phyloP scores from a whole-genome alignment of 2,888 invertebrate species.

The Scelioninae gen. 1 region DNA sequence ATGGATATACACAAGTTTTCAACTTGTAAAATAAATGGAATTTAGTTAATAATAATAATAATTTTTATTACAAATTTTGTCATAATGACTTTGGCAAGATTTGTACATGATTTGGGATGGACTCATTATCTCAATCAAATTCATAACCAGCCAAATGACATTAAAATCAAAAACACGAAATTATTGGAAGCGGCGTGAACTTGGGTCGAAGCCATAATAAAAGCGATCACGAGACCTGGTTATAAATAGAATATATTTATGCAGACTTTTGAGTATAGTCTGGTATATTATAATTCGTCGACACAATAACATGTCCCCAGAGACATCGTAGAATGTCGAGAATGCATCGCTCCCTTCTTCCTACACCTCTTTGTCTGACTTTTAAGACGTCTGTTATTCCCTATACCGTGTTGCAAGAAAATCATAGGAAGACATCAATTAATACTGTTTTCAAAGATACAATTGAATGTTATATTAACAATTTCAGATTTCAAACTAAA shows the following conservation, averaged over 20 bases:
- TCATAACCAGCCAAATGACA: conserved; percentile 15
- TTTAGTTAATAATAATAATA: too few species aligned
- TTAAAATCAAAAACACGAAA: conserved; percentile 18
- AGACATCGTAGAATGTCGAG: conserved; percentile 7
- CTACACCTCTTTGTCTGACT: not conserved
- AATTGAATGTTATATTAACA: too few species aligned
- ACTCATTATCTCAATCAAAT: not conserved
- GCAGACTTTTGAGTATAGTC: conserved; percentile 10
- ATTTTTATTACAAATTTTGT: too few species aligned
- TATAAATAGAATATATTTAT: conserved; percentile 47
- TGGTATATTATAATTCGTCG: conserved; percentile 26
- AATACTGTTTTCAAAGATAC: not conserved
- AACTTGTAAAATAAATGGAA: too few species aligned
- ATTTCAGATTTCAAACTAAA: too few species aligned
- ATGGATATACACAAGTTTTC: too few species aligned
- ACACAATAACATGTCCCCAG: conserved; percentile 45
- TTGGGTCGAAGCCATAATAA: conserved; percentile 43
- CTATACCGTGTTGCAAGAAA: conserved; percentile 14
- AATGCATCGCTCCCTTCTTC: conserved; percentile 3
- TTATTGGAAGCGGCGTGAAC: conserved; percentile 34
- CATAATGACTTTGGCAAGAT: too few species aligned
- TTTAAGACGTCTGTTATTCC: not conserved
- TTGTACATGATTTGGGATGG: not conserved
- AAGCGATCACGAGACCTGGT: conserved; percentile 21
- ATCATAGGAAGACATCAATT: not conserved